phyloP scores from a whole-genome alignment of 2,888 invertebrate genomes.

The Pammene fasciana region DNA sequence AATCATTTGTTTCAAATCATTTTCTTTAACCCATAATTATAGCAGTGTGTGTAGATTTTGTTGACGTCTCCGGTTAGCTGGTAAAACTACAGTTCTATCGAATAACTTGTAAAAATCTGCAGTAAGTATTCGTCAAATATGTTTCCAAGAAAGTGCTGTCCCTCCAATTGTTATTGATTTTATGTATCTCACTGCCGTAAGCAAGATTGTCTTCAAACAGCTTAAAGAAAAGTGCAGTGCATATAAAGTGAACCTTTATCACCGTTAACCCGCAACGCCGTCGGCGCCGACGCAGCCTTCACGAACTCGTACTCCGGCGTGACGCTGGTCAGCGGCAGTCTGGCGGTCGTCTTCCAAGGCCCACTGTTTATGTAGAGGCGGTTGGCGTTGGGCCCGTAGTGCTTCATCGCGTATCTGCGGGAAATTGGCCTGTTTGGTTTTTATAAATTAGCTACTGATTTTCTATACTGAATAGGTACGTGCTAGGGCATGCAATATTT shows the following conservation, averaged over 20 bases:
- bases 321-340: slow-evolving; percentile 54
- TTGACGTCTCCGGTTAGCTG: no score
- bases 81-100: no score
- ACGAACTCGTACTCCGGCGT: slow-evolving; percentile 69
- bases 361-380: slow-evolving; percentile 52
- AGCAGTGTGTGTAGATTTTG: no score
- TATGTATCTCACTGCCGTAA: neutral
- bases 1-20: no score
- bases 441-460: neutral
- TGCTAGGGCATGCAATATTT: no score
- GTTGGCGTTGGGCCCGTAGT: slow-evolving; percentile 55
- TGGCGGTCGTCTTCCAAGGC: slow-evolving; percentile 67
- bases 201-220: slow-evolving; percentile 2
- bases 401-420: slow-evolving; percentile 68
- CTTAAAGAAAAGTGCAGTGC: slow-evolving; percentile 59
- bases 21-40: no score
- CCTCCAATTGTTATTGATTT: no score
- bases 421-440: slow-evolving; percentile 12
- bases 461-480: no score
- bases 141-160: neutral
- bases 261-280: slow-evolving; percentile 63
- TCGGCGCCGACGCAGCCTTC: slow-evolving; percentile 61
- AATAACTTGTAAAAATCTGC: no score
- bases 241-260: slow-evolving; percentile 68
- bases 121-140: neutral